Percentiles rank a stretch among this genome's conserved stretches.
These are phyloP conservation scores for Hydropsyche tenuis DNA, from an alignment of 1,140 invertebrate species.

Conservation along the genomic window DNA sequence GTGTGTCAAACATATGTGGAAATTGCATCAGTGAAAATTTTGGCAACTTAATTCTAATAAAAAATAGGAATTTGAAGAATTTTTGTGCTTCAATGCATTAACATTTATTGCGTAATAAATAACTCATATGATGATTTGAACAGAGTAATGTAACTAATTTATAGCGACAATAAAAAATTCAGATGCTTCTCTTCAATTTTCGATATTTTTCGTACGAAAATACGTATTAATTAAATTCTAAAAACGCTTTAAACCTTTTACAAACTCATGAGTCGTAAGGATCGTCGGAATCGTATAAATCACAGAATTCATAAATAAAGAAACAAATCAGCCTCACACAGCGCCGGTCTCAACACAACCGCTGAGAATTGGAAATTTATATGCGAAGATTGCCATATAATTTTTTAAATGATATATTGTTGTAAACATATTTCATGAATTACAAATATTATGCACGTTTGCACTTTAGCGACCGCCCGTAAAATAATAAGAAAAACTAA, in stretches of 20 bases:
- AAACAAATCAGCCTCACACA: constrained; percentile 36
- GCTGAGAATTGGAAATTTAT: constrained; percentile 27
- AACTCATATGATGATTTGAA: too few species aligned
- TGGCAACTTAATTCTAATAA: too few species aligned
- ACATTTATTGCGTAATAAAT: too few species aligned
- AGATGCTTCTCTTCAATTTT: too few species aligned
- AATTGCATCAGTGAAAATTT: too few species aligned
- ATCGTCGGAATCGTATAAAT: constrained; percentile 45
- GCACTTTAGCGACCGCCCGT: too few species aligned
- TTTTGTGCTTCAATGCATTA: too few species aligned
- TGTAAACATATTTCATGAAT: constrained; percentile 12
- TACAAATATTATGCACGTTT: not conserved
- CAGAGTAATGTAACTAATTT: too few species aligned
- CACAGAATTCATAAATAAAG: constrained; percentile 48
- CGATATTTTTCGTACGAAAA: not conserved
- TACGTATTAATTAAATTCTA: not conserved
- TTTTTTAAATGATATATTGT: constrained; percentile 22
- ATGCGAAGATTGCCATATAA: constrained; percentile 29
- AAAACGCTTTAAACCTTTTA: not conserved
- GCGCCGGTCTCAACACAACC: constrained; percentile 44
- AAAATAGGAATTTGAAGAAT: too few species aligned
- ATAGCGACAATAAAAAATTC: too few species aligned
- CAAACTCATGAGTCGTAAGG: constrained; percentile 2
- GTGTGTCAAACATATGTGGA: too few species aligned
- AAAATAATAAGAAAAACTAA: too few species aligned